These are phyloP conservation scores for Aphis gossypii DNA, from an alignment of 1,140 invertebrate species.

Conservation along the genomic window DNA sequence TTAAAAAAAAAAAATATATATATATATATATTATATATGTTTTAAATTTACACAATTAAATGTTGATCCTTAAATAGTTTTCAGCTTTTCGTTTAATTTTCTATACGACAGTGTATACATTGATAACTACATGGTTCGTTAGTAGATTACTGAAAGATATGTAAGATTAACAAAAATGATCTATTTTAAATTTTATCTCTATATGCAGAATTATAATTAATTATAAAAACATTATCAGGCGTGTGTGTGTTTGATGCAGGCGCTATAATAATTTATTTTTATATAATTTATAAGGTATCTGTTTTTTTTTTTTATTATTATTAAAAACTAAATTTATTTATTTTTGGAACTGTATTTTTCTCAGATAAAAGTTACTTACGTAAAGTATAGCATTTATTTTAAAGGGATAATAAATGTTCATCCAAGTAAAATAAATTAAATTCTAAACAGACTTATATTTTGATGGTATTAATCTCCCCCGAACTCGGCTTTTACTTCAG, in stretches of 20 bases:
- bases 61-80: not conserved
- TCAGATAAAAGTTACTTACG: conserved; percentile 6
- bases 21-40: not conserved
- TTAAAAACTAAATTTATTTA: not conserved
- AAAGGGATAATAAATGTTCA: conserved; percentile 29
- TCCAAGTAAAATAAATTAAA: conserved; percentile 18
- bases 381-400: conserved; percentile 31
- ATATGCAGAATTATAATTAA: not conserved
- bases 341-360: not conserved
- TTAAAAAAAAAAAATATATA: too few species aligned
- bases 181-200: not conserved
- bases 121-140: not conserved
- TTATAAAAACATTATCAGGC: not conserved
- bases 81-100: not conserved
- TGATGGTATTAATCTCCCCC: not conserved
- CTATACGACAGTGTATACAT: not conserved
- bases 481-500: conserved; percentile 1
- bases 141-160: too few species aligned
- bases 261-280: not conserved
- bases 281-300: too few species aligned
- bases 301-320: not conserved
- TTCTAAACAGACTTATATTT: conserved; percentile 34
- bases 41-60: not conserved
- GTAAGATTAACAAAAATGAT: not conserved
- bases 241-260: not conserved